Base-by-base conservation (phyloP, 2,888 invertebrate species). In the Andrena bucephala region DNA sequence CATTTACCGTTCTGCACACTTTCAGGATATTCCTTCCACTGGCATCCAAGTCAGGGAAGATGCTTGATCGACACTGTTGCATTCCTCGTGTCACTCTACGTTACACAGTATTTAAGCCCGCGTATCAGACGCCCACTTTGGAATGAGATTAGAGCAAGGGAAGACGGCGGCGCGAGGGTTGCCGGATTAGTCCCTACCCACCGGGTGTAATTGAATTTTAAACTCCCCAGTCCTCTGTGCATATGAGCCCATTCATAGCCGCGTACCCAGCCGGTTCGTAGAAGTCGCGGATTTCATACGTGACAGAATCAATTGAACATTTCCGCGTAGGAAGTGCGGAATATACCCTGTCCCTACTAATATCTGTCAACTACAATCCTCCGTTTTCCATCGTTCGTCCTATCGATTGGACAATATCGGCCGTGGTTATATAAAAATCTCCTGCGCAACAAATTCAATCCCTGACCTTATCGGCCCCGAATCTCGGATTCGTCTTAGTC, bases 191-290 rank as follows among this genome's bases (percentile, higher is more conserved):
- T 86, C 84, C 80, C 85, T 75, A 83, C 74, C 88, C 85, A 79
- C 78, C 74, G 84, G 81, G 77, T 90, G 85, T 91, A 91, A 91
- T 91, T 89, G 91, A 91, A 91, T 90, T 90, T 91, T 89, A 91
- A 91, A 90, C 85, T 90, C 89, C 84, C 85, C 83, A 78, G 83
- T 52, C 79, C 84, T 80, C 72, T 42, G 81, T 85, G 83, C 85
- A 85, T 82, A 89, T 70, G 85, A 81, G 71, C 62, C 74, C 54
- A 72, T 81, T 87, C 71, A 71, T 60, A 42, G 42, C 42, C 13
- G 7, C 60, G 65, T 36, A 68, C 7, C 54, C 68, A 52, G 29
- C 65, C 60, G 68, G 20, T 74, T 72, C 77, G 73, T 42, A 59
- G 77, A 69, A 66, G 73, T 77, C 82, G 68, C 52, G 72, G 52